Evolutionary conservation across 2,888 invertebrate species (phyloP), one percentile per base, ranked within the genome.

Genomic region (Strigamia maritima): DNA sequence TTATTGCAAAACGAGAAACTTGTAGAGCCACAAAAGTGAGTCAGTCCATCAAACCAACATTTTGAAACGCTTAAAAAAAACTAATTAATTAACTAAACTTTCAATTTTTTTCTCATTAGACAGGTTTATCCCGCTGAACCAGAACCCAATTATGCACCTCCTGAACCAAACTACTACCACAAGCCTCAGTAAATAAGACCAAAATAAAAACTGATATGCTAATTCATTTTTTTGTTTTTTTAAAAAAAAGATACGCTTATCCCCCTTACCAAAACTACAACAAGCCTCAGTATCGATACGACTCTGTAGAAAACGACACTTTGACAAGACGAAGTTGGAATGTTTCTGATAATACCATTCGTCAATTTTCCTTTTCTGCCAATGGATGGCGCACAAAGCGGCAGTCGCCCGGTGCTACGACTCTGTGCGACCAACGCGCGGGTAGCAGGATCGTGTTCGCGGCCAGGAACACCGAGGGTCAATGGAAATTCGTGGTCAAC

Each of bases 401-500:
- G 38, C 76, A 76, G 19, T 6, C 76, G 1, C 14, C 10, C 24
- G 35, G 40, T 8, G n/a, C 38, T 0, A 22, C n/a, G 16, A 40
- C 40, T 24, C 44, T 76, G 35, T 76, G 76, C 19, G 44, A 26
- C 14, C 35, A 35, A 35, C 16, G 76, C 7, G 38, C 26, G 24
- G 26, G 38, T n/a, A 26, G 19, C n/a, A 35, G 22, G 44, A 38
- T 38, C 10, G 24, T 76, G 1, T 8, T 35, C 14, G 76, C 76
- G 19, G 76, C 76, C 1, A 76, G 31, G 22, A 40, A 76, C 24
- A 76, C 10, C 22, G 40, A 40, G 8, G 76, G 76, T 0, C n/a
- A 38, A 22, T 76, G 76, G 76, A 40, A 38, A 24, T 76, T 19
- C 22, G 76, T 76, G 3, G 76, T 40, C 24, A 76, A 76, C 38